These are phyloP conservation scores for Trypoxylon attenuatum DNA, from an alignment of 2,888 invertebrate genomes.

Conservation along the genomic window DNA sequence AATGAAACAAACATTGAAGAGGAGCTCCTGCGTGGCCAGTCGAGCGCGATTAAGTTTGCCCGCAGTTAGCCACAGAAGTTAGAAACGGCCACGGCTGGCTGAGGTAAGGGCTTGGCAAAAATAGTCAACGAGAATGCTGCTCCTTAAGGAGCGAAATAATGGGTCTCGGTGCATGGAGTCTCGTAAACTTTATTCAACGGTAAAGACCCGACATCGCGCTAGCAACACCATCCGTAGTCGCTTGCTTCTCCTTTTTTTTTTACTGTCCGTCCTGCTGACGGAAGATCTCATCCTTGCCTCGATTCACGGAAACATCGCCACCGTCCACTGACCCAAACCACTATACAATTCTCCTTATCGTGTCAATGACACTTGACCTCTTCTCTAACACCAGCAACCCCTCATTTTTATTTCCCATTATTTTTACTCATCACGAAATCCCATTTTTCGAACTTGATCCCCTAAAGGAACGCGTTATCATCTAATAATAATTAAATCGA, in stretches of 20 bases:
- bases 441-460: background rate
- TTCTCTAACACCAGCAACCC: too few species aligned
- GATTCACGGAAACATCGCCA: background rate
- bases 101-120: conserved; percentile 36
- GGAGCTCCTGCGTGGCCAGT: too few species aligned
- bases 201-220: conserved; percentile 45
- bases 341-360: background rate
- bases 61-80: background rate
- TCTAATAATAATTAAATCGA: too few species aligned
- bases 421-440: too few species aligned
- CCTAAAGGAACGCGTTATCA: too few species aligned
- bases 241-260: conserved; percentile 39
- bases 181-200: conserved; percentile 65
- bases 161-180: conserved; percentile 27
- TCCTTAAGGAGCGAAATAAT: conserved; percentile 36
- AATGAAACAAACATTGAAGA: conserved; percentile 11
- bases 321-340: background rate
- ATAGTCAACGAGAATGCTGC: conserved; percentile 20
- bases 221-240: conserved; percentile 6
- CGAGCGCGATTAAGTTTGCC: background rate
- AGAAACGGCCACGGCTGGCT: too few species aligned
- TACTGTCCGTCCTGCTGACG: conserved; percentile 57
- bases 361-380: too few species aligned
- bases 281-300: conserved; percentile 29
- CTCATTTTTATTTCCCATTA: too few species aligned